Base-by-base conservation (phyloP, 1,140 invertebrate species). In the Dreissena polymorpha region DNA sequence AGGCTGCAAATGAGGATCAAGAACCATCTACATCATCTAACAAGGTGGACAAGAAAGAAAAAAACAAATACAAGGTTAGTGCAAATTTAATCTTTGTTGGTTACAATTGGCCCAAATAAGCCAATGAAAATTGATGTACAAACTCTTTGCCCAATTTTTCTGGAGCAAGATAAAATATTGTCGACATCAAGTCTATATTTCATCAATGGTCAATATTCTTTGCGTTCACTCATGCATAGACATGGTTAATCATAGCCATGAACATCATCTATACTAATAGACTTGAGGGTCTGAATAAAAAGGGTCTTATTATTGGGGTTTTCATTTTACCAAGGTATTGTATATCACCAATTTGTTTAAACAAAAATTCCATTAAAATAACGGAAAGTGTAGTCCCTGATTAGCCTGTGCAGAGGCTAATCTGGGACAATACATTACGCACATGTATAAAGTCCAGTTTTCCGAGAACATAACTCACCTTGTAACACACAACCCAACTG, bases 41-140 rank as follows among this genome's bases (percentile, higher is more conserved):
- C 75, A 85, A 82, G 23, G 86, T 84, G 53, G 78, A 87, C 53
- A 85, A 88, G 60, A 87, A 85, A 75, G 79, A 86, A 18, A 89
- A 86, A 77, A 89, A 88, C 50, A 88, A 88, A 69, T 87, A 83
- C 51, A 86, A 86, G 69, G 53, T 29, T 64, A 57, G 21, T 60
- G 21, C 57, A 60, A 39, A 39, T 39, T 2, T 39, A 39, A 39
- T n/a, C n/a, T n/a, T n/a, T n/a, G 8, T 39, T 39, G 39, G 39
- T 39, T 39, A 39, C 39, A 39, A 39, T 8, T 39, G 8, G 8
- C 39, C 39, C 39, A 39, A 2, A 39, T n/a, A n/a, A n/a, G 3
- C 39, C 39, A 2, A 39, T 39, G 39, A 39, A 39, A 39, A 2
- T 8, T 12, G 57, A 18, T 60, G 53, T 55, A 12, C 12, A 12